phyloP scores from a whole-genome alignment of 2,113 vertebrate species.

The Carollia perspicillata region DNA sequence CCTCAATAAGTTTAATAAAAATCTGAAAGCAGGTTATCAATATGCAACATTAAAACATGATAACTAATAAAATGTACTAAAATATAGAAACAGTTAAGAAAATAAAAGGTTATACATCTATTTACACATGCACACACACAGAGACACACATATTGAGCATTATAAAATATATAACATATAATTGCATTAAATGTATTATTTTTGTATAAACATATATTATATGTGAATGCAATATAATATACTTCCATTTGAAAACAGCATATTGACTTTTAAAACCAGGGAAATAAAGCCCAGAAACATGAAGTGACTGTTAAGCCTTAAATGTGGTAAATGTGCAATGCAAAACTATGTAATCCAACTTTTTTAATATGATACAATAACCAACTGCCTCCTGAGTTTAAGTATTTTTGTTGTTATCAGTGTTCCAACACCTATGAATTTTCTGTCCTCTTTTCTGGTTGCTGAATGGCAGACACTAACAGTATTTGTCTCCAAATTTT shows the following conservation, averaged over 20 bases:
- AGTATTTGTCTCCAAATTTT: slow-evolving; percentile 13
- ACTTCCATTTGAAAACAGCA: background rate
- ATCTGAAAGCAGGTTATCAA: no score
- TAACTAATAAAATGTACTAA: no score
- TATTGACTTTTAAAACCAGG: background rate
- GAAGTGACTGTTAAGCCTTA: background rate
- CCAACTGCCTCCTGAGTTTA: background rate
- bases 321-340: no score
- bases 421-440: background rate
- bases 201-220: background rate
- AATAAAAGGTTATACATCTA: no score
- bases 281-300: background rate
- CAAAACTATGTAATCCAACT: background rate
- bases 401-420: background rate
- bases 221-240: background rate
- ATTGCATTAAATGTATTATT: background rate
- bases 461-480: background rate
- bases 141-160: background rate
- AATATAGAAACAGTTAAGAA: no score
- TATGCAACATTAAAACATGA: no score
- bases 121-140: background rate
- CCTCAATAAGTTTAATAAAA: no score
- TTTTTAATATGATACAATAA: background rate
- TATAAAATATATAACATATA: background rate
- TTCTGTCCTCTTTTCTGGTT: slow-evolving; percentile 27